Conservation (phyloP, 2,113 vertebrate species). For the Corydoras maculifer region DNA sequence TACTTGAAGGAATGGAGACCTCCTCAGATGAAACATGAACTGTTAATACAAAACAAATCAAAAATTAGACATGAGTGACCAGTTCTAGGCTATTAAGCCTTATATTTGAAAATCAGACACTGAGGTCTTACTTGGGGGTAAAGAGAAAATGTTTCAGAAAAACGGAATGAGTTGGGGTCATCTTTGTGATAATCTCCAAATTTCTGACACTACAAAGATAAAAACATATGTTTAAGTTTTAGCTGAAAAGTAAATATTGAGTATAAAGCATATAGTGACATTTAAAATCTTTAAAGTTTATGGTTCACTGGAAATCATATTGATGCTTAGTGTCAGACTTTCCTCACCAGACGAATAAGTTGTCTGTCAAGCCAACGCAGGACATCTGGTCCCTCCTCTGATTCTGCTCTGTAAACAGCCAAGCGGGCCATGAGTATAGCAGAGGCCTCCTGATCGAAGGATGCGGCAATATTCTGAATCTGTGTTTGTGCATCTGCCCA, state of each 20-base stretch:
- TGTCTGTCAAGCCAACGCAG: constrained; percentile 92
- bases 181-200: constrained; percentile 99
- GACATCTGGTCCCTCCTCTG: constrained; percentile 93
- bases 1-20: constrained; percentile 95
- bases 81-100: not conserved
- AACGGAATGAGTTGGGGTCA: constrained; percentile 92
- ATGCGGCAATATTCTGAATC: constrained; percentile 92
- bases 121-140: constrained; percentile 82
- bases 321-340: not conserved
- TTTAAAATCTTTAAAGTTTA: too few relatives aligned
- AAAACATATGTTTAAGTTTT: constrained; percentile 36
- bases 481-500: constrained; percentile 96
- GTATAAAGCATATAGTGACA: too few relatives aligned
- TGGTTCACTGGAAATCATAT: too few relatives aligned
- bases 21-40: constrained; percentile 98
- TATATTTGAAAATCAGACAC: not conserved
- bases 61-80: not conserved
- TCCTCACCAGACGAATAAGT: constrained; percentile 85
- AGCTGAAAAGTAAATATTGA: too few relatives aligned
- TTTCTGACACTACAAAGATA: constrained; percentile 83
- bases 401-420: constrained; percentile 89
- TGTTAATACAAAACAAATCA: constrained; percentile 52
- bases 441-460: constrained; percentile 93
- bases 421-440: constrained; percentile 93
- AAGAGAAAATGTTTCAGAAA: constrained; percentile 96